A percentile compares a stretch with the other conserved stretches of the same genome.
Evolutionary conservation across 2,113 vertebrate species (phyloP).

Genomic region (Aythya baeri): DNA sequence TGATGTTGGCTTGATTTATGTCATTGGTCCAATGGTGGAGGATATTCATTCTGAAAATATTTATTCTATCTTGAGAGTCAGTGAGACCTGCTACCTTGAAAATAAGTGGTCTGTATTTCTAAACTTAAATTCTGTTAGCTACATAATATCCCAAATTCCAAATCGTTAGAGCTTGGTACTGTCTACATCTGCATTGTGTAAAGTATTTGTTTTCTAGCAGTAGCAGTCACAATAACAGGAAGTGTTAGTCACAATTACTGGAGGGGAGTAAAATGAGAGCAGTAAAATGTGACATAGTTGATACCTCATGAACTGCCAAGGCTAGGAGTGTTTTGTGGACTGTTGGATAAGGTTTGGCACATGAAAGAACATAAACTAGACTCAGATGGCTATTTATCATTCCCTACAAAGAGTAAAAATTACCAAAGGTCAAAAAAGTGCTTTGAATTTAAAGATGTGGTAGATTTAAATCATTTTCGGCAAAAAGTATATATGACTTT

Average conservation of each 20-base stretch:
- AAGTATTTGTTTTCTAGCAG: not conserved
- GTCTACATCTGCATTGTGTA: not conserved
- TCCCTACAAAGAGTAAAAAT: not conserved
- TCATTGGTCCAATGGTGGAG: not conserved
- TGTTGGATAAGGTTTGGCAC: not conserved
- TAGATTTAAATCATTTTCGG: not conserved
- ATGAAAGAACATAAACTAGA: not conserved
- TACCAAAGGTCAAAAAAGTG: not conserved
- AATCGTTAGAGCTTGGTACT: not conserved
- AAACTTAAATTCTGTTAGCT: not conserved
- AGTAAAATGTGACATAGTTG: rapidly evolving
- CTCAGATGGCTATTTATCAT: not conserved
- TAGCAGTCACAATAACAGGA: too few relatives aligned
- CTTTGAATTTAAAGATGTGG: not conserved
- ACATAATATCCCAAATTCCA: not conserved
- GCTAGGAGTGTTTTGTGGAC: not conserved
- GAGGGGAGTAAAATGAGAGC: not conserved
- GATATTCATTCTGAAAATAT: not conserved
- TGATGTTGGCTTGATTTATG: not conserved
- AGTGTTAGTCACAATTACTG: not conserved
- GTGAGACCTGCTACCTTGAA: not conserved
- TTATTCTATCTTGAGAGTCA: not conserved
- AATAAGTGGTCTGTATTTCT: not conserved
- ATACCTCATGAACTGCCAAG: not conserved
- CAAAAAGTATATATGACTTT: not conserved